Base-by-base conservation (phyloP, 2,797 vertebrate species). In the Tolypeutes matacus region DNA sequence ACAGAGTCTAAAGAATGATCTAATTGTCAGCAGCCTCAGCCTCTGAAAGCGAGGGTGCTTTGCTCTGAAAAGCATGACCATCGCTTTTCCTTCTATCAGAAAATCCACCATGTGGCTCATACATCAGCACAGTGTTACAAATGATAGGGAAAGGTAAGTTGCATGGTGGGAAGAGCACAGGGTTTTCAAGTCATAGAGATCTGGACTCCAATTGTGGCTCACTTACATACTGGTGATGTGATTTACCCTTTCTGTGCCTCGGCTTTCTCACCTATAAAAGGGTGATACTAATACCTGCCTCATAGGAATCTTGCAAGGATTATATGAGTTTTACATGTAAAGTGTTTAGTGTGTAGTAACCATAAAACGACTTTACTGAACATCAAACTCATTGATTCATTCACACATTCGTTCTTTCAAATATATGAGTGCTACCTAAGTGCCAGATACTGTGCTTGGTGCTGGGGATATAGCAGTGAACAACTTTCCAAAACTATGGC, bases 21-120 rank as follows among this genome's bases (percentile, higher is more conserved):
- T 69, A 83, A 70, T 69, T 84, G 39, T 46, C 56, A 80, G n/a
- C 51, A 84, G n/a, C 23, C 17, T 95, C 53, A 39, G 31, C 25
- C 60, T 93, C 36, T 92, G 46, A 49, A 96, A 93, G 93, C 34
- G 14, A 91, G 36, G 83, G 31, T 4, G 1, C 31, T 36, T 93
- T 72, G 27, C 53, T 89, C 56, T 86, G 42, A 80, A 86, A 81
- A 94, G 20, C 7, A 21, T 85, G 18, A n/a, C 42, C 27, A 58
- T 46, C 23, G 9, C 21, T 76, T 34, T 93, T 82, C 70, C 53
- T 81, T 82, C 51, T 73, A 34, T 46, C 51, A 95, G 76, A 84
- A 89, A 87, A 93, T 42, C 13, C 11, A 62, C 73, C 25, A 31
- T 34, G 25, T 73, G 31, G 42, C 49, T 34, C 17, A 88, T 76